Evolutionary conservation across 2,113 vertebrate genomes (phyloP), one percentile per base, ranked within the genome.

Genomic region (Syngnathus scovelli): DNA sequence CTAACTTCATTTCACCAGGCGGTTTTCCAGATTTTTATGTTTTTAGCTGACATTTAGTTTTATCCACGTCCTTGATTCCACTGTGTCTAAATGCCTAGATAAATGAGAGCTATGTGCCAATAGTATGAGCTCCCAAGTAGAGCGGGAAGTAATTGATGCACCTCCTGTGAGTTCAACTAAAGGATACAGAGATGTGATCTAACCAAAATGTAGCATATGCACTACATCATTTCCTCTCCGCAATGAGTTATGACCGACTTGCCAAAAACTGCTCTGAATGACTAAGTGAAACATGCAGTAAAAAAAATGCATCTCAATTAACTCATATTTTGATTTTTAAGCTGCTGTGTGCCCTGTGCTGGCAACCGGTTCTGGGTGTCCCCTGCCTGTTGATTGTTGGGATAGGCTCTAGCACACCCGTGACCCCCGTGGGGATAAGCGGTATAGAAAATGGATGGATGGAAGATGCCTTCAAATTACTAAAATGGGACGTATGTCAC

Each of bases 201-300:
- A 68, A 62, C 78, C 38, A 68, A 70, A 77, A 77, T 72, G 48
- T 52, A 58, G 64, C 56, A 74, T 80, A 76, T 61, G 51, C 72
- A 67, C 66, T 48, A 60, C 66, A 64, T 51, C 39, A 49, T 72
- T 69, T 72, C 58, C 69, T 62, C 69, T 64, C 68, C 69, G 66
- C 81, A 84, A 81, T 69, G 1, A 61, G 19, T 81, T 71, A 70
- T 66, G 71, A 62, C 43, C 75, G 74, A 80, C 82, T 68, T 41
- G 76, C 79, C 81, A 86, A 84, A 83, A 82, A 68, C 27, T 39
- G 66, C 78, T 75, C 73, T 66, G 69, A 87, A 80, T 79, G 72
- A 80, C 82, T 69, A 69, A 87, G 74, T 81, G 79, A 84, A 74
- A 81, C 78, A 86, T 83, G 76, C 78, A 85, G 78, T 69, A n/a